These are phyloP conservation scores for Pterobdella sp. DNA, from an alignment of 2,888 invertebrate genomes.

Conservation along the genomic window DNA sequence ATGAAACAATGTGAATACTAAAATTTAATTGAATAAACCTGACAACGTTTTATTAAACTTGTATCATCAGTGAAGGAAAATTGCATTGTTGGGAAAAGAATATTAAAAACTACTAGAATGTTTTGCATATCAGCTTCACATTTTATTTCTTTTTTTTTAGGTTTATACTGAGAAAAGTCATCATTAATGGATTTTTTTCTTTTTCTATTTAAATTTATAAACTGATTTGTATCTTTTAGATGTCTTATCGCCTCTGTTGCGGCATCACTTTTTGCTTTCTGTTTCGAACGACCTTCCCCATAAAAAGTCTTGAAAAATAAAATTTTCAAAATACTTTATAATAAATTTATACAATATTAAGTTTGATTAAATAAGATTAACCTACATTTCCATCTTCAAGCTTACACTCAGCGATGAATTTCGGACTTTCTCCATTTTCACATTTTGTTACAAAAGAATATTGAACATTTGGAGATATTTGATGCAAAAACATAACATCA, in stretches of 20 bases:
- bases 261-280: background rate
- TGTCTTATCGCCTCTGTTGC: background rate
- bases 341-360: background rate
- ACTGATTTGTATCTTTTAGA: background rate
- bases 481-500: background rate
- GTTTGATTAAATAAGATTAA: background rate
- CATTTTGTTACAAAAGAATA: background rate
- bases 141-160: background rate
- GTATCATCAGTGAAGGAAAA: background rate
- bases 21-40: too few relatives aligned
- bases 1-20: too few relatives aligned
- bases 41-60: background rate
- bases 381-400: background rate
- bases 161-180: background rate
- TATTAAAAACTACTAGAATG: background rate
- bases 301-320: background rate
- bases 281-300: constrained; percentile 11
- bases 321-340: background rate
- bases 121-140: background rate
- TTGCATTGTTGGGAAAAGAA: background rate
- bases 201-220: background rate
- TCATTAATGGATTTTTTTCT: background rate
- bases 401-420: background rate
- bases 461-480: background rate
- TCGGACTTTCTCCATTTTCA: background rate